Percentiles rank a stretch among this genome's conserved stretches.
These are phyloP conservation scores for Gallinago undulata DNA, from an alignment of 2,113 vertebrate species.

Conservation along the genomic window DNA sequence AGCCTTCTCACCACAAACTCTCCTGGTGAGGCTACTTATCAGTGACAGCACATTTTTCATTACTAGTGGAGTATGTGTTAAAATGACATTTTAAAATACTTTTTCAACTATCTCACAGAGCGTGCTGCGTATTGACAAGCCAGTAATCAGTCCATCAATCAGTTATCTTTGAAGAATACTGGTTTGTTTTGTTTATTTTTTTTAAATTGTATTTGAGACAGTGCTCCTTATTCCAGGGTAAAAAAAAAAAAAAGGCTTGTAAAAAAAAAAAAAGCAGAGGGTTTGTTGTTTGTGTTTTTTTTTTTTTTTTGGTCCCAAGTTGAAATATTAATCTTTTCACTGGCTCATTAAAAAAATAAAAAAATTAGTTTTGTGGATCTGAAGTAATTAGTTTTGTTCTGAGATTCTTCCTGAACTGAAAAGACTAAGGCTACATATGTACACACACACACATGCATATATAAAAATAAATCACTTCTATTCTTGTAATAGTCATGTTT, in stretches of 20 bases:
- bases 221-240: neutral
- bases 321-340: neutral
- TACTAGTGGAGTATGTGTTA: neutral
- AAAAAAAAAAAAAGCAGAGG: neutral
- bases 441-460: accelerated
- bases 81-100: slow-evolving; percentile 29
- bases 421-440: neutral
- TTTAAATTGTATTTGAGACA: neutral
- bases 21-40: slow-evolving; percentile 58
- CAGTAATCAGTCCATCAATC: neutral
- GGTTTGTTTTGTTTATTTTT: neutral
- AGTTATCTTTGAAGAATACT: neutral
- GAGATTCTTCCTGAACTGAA: neutral
- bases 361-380: neutral
- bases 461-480: neutral
- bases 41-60: slow-evolving; percentile 59
- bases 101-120: neutral
- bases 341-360: neutral
- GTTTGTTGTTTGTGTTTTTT: neutral
- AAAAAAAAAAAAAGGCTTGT: neutral
- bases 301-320: neutral
- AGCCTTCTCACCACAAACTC: slow-evolving; percentile 36
- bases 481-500: neutral
- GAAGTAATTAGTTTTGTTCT: neutral
- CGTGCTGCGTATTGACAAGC: accelerated